Evolutionary conservation across 1,140 invertebrate species (phyloP).

Genomic region (Andricus grossulariae): DNA sequence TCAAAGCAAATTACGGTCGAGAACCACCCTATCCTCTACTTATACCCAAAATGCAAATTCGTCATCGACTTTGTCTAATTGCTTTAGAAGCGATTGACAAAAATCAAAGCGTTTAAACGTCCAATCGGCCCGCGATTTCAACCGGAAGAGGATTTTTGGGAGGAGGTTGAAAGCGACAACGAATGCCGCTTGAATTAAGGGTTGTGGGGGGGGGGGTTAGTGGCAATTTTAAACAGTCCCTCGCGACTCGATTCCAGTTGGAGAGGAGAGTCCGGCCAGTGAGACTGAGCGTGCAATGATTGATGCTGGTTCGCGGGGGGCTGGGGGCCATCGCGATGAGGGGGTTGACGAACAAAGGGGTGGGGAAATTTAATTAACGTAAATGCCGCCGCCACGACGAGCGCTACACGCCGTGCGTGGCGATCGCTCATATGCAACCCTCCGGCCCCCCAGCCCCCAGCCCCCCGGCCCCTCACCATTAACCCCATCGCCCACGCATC

Average conservation of each 20-base stretch:
- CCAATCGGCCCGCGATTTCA: constrained; percentile 33
- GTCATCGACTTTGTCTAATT: constrained; percentile 48
- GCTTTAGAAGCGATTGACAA: constrained; percentile 51
- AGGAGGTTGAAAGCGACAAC: background rate
- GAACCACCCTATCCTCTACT: constrained; percentile 41
- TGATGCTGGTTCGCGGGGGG: constrained; percentile 65
- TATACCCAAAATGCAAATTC: constrained; percentile 44
- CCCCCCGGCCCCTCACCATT: constrained; percentile 17
- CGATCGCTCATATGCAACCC: constrained; percentile 75
- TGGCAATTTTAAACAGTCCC: constrained; percentile 62
- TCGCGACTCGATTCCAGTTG: constrained; percentile 54
- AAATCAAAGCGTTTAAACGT: constrained; percentile 48
- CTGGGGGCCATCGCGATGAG: constrained; percentile 49
- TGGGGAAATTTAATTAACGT: constrained; percentile 76
- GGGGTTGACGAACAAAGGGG: constrained; percentile 47
- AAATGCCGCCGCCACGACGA: constrained; percentile 69
- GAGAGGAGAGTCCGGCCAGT: constrained; percentile 60
- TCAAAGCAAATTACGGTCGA: constrained; percentile 30
- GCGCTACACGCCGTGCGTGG: constrained; percentile 67
- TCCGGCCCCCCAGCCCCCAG: constrained; percentile 44
- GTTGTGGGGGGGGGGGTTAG: constrained; percentile 43
- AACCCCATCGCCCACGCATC: constrained; percentile 38
- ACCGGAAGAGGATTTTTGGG: constrained; percentile 40
- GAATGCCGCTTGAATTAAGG: constrained; percentile 31
- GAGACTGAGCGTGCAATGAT: constrained; percentile 68